A percentile compares a stretch with the other conserved stretches of the same genome.
Evolutionary conservation across 2,797 vertebrate species (phyloP).

Genomic region (Coregonus suidteri): DNA sequence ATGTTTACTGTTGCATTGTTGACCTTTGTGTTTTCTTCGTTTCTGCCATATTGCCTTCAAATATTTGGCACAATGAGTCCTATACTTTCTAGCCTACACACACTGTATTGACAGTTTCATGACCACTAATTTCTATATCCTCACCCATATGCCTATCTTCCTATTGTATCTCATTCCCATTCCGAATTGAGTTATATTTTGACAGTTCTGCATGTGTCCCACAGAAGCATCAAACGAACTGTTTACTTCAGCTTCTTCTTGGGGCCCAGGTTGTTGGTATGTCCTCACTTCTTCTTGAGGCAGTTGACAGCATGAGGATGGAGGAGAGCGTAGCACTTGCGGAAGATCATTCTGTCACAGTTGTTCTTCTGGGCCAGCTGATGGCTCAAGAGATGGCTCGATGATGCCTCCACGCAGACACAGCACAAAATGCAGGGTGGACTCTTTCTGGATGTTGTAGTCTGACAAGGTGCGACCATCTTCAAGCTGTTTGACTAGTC

Average conservation of each 20-base stretch:
- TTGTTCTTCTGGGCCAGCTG: slow-evolving; percentile 96
- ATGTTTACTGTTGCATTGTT: not conserved
- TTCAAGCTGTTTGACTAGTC: slow-evolving; percentile 91
- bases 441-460: slow-evolving; percentile 95
- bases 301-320: slow-evolving; percentile 96
- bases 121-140: not conserved
- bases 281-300: slow-evolving; percentile 97
- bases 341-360: slow-evolving; percentile 99
- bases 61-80: not conserved
- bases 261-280: slow-evolving; percentile 96
- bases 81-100: not conserved
- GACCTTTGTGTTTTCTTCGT: not conserved
- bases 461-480: slow-evolving; percentile 90
- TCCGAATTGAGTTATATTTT: slow-evolving; percentile 40
- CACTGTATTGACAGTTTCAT: not conserved
- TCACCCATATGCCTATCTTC: too few relatives aligned
- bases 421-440: slow-evolving; percentile 92
- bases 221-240: slow-evolving; percentile 24
- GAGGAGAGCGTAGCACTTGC: slow-evolving; percentile 97
- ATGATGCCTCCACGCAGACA: slow-evolving; percentile 95
- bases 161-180: not conserved
- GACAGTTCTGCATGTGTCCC: slow-evolving; percentile 25
- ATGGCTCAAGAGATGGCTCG: slow-evolving; percentile 90
- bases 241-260: slow-evolving; percentile 99
- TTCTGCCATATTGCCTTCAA: not conserved